Evolutionary conservation across 2,113 vertebrate genomes (phyloP).

Genomic region (Vidua macroura): DNA sequence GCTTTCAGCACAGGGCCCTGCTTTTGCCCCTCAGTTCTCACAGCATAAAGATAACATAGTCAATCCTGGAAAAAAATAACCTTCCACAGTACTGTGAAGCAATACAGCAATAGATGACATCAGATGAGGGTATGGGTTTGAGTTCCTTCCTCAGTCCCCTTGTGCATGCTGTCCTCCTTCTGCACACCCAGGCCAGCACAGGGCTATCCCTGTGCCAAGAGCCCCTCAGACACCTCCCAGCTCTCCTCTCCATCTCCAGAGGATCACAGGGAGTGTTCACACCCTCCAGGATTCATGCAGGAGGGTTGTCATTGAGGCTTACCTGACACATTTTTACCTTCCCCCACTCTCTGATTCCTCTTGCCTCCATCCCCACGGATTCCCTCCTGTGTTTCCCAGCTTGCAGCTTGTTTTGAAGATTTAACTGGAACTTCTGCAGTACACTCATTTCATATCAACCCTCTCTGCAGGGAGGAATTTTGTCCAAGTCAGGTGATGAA

Average conservation of each 20-base stretch:
- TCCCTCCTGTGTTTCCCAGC: background rate
- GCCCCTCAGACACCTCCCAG: background rate
- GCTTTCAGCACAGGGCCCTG: background rate
- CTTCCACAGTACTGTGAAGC: background rate
- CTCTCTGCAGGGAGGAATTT: background rate
- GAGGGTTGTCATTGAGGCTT: background rate
- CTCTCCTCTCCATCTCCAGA: background rate
- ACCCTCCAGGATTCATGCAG: rapidly evolving
- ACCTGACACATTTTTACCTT: background rate
- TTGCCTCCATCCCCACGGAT: background rate
- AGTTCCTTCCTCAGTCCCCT: background rate
- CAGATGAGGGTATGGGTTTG: background rate
- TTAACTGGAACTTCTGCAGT: background rate
- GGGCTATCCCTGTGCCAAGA: background rate
- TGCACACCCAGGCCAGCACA: rapidly evolving
- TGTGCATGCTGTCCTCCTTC: rapidly evolving
- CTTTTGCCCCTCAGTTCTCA: background rate
- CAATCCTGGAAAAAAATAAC: background rate
- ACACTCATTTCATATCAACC: background rate
- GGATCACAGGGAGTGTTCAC: background rate
- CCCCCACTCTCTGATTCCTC: background rate
- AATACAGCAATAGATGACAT: background rate
- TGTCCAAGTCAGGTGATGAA: background rate
- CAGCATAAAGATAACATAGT: background rate
- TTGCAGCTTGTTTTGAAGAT: background rate